Evolutionary conservation across 2,113 vertebrate species (phyloP).

Genomic region (Catharus bicknelli): DNA sequence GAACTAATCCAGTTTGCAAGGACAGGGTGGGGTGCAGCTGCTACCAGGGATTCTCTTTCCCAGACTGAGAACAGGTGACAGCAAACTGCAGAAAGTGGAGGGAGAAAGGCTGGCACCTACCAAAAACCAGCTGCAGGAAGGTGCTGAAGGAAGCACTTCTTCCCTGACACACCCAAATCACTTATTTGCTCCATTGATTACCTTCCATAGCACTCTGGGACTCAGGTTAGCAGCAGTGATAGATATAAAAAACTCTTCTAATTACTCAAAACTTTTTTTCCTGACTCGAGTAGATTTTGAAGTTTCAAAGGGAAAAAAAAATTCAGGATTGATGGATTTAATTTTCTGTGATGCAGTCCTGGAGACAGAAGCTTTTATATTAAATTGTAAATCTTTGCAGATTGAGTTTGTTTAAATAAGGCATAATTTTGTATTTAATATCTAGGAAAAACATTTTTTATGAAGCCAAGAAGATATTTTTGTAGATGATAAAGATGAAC

Average conservation of each 20-base stretch:
- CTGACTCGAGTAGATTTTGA: not conserved
- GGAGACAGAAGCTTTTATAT: conserved; percentile 26
- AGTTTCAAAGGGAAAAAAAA: not conserved
- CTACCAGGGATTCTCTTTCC: not conserved
- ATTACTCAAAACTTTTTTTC: conserved; percentile 24
- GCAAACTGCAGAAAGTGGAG: not conserved
- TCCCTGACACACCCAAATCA: not conserved
- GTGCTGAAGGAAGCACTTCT: not conserved
- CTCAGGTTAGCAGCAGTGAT: not conserved
- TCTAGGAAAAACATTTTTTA: not conserved
- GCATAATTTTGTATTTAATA: not conserved
- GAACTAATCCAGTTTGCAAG: not conserved
- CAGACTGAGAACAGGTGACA: not conserved
- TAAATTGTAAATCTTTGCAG: conserved; percentile 51
- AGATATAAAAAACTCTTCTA: not conserved
- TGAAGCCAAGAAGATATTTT: not conserved
- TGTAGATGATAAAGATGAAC: not conserved
- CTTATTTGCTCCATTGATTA: not conserved
- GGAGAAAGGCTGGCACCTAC: not conserved
- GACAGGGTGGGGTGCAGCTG: not conserved
- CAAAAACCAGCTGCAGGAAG: not conserved
- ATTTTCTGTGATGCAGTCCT: conserved; percentile 1
- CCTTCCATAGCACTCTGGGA: not conserved
- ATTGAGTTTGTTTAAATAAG: conserved; percentile 39
- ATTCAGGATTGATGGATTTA: conserved; percentile 52